Evolutionary conservation across 1,140 invertebrate species (phyloP).

Genomic region (Cydia fagiglandana): DNA sequence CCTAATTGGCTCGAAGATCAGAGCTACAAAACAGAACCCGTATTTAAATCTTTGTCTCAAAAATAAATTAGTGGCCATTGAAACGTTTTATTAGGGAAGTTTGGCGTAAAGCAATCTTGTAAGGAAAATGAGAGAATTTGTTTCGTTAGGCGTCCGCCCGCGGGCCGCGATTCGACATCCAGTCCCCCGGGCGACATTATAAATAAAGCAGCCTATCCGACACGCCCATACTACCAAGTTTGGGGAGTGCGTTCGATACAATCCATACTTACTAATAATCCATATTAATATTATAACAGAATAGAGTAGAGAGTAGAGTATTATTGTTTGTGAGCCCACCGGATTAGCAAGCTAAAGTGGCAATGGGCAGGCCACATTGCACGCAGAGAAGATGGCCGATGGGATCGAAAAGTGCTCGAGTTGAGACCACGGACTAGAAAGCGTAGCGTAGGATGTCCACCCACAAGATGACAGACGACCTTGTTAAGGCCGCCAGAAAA

Average conservation of each 20-base stretch:
- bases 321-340: too few relatives aligned
- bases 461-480: too few relatives aligned
- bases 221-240: conserved; percentile 10
- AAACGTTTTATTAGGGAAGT: conserved; percentile 31
- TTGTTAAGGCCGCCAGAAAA: too few relatives aligned
- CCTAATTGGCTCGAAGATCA: conserved; percentile 22
- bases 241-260: conserved; percentile 4
- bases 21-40: conserved; percentile 19
- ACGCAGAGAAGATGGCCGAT: too few relatives aligned
- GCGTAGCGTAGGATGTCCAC: too few relatives aligned
- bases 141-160: conserved; percentile 37
- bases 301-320: too few relatives aligned
- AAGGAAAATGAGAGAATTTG: conserved; percentile 33
- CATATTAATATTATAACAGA: too few relatives aligned
- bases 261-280: too few relatives aligned
- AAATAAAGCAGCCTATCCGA: conserved; percentile 31
- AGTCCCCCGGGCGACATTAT: conserved; percentile 30
- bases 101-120: conserved; percentile 31
- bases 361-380: too few relatives aligned
- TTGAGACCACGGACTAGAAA: too few relatives aligned
- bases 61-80: conserved; percentile 30
- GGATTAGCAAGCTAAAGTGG: too few relatives aligned
- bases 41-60: conserved; percentile 23
- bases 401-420: too few relatives aligned
- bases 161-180: conserved; percentile 40